Percentiles rank a stretch among this genome's conserved stretches.
Evolutionary conservation across 2,888 invertebrate genomes (phyloP).

Genomic region (Stenotaenia linearis): DNA sequence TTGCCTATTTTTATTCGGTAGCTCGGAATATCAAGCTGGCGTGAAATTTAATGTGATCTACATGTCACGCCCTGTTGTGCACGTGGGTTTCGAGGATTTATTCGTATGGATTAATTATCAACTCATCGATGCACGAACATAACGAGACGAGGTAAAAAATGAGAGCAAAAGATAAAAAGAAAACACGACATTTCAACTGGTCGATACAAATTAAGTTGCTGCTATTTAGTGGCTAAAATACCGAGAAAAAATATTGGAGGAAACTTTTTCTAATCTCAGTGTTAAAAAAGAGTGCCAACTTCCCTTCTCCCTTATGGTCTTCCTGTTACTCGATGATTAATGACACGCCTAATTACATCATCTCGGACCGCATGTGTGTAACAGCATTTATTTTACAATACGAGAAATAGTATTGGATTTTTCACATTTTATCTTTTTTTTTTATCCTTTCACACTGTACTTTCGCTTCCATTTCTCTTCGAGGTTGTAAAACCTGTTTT

Average conservation of each 20-base stretch:
- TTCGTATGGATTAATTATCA: not conserved
- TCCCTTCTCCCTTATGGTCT: not conserved
- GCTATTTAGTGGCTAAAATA: no score
- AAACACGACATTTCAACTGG: not conserved
- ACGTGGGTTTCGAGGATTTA: not conserved
- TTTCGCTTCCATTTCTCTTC: not conserved
- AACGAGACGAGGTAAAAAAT: not conserved
- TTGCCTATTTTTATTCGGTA: not conserved
- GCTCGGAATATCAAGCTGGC: not conserved
- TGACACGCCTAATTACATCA: not conserved
- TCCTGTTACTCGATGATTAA: not conserved
- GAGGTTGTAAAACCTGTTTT: not conserved
- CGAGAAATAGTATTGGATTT: no score
- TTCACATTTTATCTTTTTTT: no score
- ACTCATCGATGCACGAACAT: not conserved
- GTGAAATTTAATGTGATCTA: not conserved
- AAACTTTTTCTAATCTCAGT: not conserved
- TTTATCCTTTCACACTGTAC: no score
- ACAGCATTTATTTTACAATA: no score
- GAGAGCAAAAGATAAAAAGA: not conserved
- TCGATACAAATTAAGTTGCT: no score
- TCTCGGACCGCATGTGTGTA: not conserved
- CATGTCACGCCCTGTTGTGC: not conserved
- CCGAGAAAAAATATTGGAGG: not conserved
- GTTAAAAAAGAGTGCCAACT: not conserved